Percentiles rank a stretch among this genome's conserved stretches.
phyloP scores from a whole-genome alignment of 2,113 vertebrate species.

The Megalops atlanticus region DNA sequence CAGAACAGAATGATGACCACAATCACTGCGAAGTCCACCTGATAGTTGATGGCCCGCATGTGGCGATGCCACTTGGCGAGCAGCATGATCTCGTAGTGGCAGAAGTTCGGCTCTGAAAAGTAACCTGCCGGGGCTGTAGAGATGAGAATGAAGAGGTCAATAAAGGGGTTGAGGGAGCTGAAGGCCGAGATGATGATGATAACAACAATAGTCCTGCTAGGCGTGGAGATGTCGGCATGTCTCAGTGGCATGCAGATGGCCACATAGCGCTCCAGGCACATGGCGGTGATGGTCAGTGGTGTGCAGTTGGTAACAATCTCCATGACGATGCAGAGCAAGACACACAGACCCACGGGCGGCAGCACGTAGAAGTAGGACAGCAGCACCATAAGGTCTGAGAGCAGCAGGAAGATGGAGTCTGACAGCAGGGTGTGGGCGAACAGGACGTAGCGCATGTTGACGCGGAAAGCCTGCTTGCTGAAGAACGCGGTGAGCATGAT shows the following conservation, averaged over 20 bases:
- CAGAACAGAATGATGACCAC: conserved; percentile 36
- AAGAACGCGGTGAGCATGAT: conserved; percentile 45
- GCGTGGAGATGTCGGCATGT: conserved; percentile 36
- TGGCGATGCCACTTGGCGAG: conserved; percentile 23
- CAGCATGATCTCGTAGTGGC: conserved; percentile 44
- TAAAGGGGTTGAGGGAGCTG: conserved; percentile 26
- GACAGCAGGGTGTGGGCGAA: conserved; percentile 48
- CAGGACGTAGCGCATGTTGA: conserved; percentile 48
- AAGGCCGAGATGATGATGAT: conserved; percentile 32
- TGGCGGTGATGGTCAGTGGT: conserved; percentile 43
- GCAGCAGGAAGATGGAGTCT: conserved; percentile 36
- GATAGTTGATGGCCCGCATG: conserved; percentile 24
- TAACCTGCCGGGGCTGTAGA: conserved; percentile 22
- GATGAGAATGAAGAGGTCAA: conserved; percentile 37
- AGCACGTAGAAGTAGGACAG: conserved; percentile 22
- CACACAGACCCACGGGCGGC: conserved; percentile 41
- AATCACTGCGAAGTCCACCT: conserved; percentile 18
- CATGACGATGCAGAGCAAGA: conserved; percentile 40
- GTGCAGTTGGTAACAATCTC: conserved; percentile 32
- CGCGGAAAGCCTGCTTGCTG: conserved; percentile 40
- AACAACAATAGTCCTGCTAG: conserved; percentile 20
- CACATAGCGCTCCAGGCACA: conserved; percentile 52
- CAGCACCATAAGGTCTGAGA: conserved; percentile 37
- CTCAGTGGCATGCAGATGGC: conserved; percentile 51
- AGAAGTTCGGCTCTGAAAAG: conserved; percentile 30